phyloP scores from a whole-genome alignment of 1,140 invertebrate species.

The Phocides pigmalion region DNA sequence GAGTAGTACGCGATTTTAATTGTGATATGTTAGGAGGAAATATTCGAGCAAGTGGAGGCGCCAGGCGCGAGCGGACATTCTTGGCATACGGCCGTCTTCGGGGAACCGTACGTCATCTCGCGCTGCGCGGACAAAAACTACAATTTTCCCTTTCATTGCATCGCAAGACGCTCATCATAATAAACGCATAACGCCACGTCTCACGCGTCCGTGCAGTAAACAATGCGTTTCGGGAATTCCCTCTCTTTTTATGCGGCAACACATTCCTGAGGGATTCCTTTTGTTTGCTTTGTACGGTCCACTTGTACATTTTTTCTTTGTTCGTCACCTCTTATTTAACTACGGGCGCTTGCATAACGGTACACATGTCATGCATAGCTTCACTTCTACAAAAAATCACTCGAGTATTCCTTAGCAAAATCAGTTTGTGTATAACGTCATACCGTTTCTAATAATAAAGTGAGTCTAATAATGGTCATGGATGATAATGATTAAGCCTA shows the following conservation, averaged over 20 bases:
- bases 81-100: constrained; percentile 54
- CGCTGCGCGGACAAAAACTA: constrained; percentile 65
- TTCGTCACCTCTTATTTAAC: constrained; percentile 64
- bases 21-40: constrained; percentile 33
- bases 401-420: neutral
- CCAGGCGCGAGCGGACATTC: constrained; percentile 60
- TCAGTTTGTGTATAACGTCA: no score
- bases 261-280: constrained; percentile 81
- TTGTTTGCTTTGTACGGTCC: constrained; percentile 73
- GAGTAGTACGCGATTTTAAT: constrained; percentile 19
- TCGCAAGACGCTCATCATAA: constrained; percentile 64
- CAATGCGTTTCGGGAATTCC: constrained; percentile 80
- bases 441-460: neutral
- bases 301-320: constrained; percentile 60
- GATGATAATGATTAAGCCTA: neutral
- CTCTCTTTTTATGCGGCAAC: constrained; percentile 73
- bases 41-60: constrained; percentile 27
- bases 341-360: constrained; percentile 59
- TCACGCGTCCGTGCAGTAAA: constrained; percentile 71
- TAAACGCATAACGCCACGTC: constrained; percentile 67
- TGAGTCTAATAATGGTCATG: neutral
- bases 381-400: constrained; percentile 14
- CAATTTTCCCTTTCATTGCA: constrained; percentile 79
- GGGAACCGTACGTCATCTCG: constrained; percentile 70
- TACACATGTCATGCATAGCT: constrained; percentile 33